Evolutionary conservation across 2,113 vertebrate species (phyloP).

Genomic region (Chiloscyllium plagiosum): DNA sequence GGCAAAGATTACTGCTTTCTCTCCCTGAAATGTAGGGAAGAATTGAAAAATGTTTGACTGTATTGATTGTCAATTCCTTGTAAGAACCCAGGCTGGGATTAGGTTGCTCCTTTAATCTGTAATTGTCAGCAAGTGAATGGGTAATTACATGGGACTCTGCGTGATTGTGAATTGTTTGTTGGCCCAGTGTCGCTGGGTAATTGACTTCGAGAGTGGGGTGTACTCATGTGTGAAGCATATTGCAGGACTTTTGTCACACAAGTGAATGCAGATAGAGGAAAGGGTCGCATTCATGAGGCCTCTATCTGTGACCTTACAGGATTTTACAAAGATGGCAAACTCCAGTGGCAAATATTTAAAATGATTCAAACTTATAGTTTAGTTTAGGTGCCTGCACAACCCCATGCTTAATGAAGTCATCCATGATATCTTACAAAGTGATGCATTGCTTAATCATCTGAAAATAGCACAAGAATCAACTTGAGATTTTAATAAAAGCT

Average conservation of each 20-base stretch:
- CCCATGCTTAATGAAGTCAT: background rate
- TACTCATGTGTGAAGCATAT: conserved; percentile 24
- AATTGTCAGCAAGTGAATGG: conserved; percentile 23
- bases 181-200: conserved; percentile 23
- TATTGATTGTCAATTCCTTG: conserved; percentile 25
- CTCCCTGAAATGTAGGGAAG: background rate
- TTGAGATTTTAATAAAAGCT: background rate
- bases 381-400: background rate
- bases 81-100: conserved; percentile 20
- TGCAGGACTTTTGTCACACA: conserved; percentile 24
- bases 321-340: conserved; percentile 13
- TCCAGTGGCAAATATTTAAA: background rate
- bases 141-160: conserved; percentile 28
- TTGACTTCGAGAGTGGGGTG: conserved; percentile 26
- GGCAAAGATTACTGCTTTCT: background rate
- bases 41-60: background rate
- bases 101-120: conserved; percentile 30
- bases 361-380: background rate
- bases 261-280: background rate
- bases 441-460: background rate
- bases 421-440: background rate
- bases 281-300: conserved; percentile 25
- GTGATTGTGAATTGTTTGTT: conserved; percentile 23
- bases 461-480: background rate
- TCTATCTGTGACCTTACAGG: conserved; percentile 21